These are phyloP conservation scores for Nomada ruficornis DNA, from an alignment of 2,888 invertebrate genomes.

Conservation along the genomic window DNA sequence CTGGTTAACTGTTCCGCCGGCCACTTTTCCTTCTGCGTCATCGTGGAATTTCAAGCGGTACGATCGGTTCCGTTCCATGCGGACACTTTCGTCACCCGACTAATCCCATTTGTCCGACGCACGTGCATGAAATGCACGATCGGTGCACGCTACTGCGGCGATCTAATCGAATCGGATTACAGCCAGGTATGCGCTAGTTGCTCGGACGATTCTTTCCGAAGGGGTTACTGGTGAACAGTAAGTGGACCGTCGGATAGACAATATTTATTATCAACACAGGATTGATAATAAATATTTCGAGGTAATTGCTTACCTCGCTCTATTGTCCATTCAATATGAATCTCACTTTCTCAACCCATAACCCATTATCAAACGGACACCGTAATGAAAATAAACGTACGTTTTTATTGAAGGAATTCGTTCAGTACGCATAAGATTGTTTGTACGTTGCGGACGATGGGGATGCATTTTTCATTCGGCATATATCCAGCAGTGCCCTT, in stretches of 20 bases:
- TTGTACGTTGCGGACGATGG: too few species aligned
- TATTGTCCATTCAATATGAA: background rate
- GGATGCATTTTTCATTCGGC: too few species aligned
- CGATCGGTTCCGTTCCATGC: slow-evolving; percentile 69
- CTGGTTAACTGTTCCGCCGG: slow-evolving; percentile 60
- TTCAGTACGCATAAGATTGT: too few species aligned
- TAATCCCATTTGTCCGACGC: slow-evolving; percentile 72
- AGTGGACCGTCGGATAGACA: background rate
- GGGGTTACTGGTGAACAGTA: background rate
- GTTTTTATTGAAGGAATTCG: too few species aligned
- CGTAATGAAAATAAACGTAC: too few species aligned
- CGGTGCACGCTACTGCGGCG: slow-evolving; percentile 21
- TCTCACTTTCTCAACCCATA: background rate
- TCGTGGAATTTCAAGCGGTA: slow-evolving; percentile 68
- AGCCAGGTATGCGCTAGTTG: background rate
- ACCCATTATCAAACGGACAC: too few species aligned
- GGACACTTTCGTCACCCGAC: slow-evolving; percentile 74
- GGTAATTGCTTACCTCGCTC: too few species aligned
- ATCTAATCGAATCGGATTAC: slow-evolving; percentile 34
- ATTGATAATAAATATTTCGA: too few species aligned
- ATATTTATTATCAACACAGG: background rate
- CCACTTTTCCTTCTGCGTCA: slow-evolving; percentile 71
- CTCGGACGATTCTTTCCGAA: background rate
- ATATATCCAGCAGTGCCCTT: too few species aligned
- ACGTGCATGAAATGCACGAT: slow-evolving; percentile 70